Evolutionary conservation across 2,888 invertebrate species (phyloP), one percentile per base, ranked within the genome.

Genomic region (Chydorus sphaericus): DNA sequence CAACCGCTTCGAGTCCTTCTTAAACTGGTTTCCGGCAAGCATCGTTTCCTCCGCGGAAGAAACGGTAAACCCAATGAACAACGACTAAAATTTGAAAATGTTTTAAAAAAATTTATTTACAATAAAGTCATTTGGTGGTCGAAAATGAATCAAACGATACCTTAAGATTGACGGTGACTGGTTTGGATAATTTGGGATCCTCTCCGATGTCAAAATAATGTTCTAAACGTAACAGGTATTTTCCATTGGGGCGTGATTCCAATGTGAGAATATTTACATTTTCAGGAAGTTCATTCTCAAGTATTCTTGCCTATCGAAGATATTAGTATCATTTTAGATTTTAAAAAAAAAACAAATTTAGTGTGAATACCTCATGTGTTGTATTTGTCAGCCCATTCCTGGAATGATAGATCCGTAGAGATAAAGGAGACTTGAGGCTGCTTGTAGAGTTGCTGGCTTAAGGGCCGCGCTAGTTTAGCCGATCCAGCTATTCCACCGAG

Each of bases 241-340:
- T 73, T 56, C 30, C 11, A 18, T 54, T 54, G 39, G 75, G 76
- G 82, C 84, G 86, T 0, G 85, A 85, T 63, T 91, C 90, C 48
- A 90, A 65, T 0, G 87, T 87, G 11, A 91, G 68, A 49, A 91
- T 69, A 65, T 88, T 82, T 0, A 90, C 70, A 48, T 84, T 84
- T 29, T 71, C 68, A 0, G 88, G 86, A 3, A 90, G 65, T 0
- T 71, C 64, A 4, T 66, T 62, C 2, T 73, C 69, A 2, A 84
- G 62, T 2, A 77, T 81, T 18, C 75, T 69, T 63, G 69, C 76
- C 80, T 80, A 63, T 65, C 28, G n/a, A n/a, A n/a, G n/a, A n/a
- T n/a, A n/a, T n/a, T n/a, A n/a, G n/a, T n/a, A n/a, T n/a, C n/a
- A n/a, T n/a, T n/a, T n/a, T n/a, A n/a, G 10, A 6, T 10, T 38